A percentile compares a stretch with the other conserved stretches of the same genome.
These are phyloP conservation scores for Porites divaricata DNA, from an alignment of 92 coral and sea anemone genomes.

Conservation along the genomic window DNA sequence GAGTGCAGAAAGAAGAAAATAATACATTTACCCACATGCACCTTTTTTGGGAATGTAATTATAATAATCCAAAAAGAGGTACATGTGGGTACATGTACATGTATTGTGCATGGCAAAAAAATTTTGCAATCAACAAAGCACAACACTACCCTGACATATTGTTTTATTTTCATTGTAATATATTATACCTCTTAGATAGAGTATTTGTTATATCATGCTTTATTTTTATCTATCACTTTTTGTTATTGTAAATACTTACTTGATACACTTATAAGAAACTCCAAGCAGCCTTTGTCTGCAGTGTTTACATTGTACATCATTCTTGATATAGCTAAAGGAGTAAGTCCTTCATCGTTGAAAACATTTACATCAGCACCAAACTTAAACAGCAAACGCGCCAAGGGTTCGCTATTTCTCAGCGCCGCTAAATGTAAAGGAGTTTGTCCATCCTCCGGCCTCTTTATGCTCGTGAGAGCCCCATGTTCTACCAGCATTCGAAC, in stretches of 20 bases:
- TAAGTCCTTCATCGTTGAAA: conserved; percentile 82
- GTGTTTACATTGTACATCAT: conserved; percentile 81
- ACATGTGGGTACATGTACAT: no score
- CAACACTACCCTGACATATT: no score
- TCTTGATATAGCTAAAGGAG: conserved; percentile 82
- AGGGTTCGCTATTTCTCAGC: conserved; percentile 78
- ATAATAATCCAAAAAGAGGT: no score
- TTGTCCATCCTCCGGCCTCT: conserved; percentile 86
- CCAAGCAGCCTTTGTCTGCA: conserved; percentile 72
- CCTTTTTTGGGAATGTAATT: no score
- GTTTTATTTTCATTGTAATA: no score
- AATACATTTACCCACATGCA: no score
- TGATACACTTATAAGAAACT: conserved; percentile 72
- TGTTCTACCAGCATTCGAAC: conserved; percentile 81
- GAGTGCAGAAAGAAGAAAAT: no score
- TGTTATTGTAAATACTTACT: conserved; percentile 61
- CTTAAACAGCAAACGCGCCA: conserved; percentile 74
- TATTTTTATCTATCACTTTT: neutral
- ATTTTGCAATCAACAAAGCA: no score
- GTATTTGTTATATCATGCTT: neutral
- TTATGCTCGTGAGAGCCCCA: conserved; percentile 80
- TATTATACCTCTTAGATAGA: no score
- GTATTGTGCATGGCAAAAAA: no score
- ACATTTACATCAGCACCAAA: conserved; percentile 92
- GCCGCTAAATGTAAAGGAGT: conserved; percentile 86